phyloP scores from a whole-genome alignment of 1,140 invertebrate genomes.

The Saccostrea glomerata region DNA sequence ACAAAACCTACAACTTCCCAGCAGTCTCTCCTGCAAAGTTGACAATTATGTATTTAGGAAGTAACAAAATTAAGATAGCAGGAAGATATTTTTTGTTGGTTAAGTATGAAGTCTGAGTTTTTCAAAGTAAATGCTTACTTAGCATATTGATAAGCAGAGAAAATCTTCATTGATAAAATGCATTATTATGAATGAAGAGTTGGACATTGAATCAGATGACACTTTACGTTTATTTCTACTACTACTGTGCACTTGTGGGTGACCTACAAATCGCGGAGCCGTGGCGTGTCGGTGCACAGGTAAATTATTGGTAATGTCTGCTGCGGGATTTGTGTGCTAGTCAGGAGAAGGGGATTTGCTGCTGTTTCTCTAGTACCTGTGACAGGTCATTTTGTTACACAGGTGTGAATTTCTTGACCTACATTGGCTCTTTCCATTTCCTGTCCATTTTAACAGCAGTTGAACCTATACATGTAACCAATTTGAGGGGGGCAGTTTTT shows the following conservation, averaged over 20 bases:
- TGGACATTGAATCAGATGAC: background rate
- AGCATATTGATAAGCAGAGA: background rate
- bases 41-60: constrained; percentile 19
- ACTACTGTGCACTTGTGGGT: background rate
- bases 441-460: constrained; percentile 27
- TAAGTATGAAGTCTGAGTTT: background rate
- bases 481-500: constrained; percentile 12
- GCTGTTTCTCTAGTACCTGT: background rate
- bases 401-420: constrained; percentile 18
- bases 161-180: constrained; percentile 5
- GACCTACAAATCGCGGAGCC: background rate
- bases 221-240: background rate
- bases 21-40: background rate
- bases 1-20: constrained; percentile 26
- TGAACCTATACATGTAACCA: constrained; percentile 29
- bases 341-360: background rate
- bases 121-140: constrained; percentile 14
- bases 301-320: background rate
- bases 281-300: background rate
- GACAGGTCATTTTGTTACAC: constrained; percentile 31
- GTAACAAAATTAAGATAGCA: constrained; percentile 11
- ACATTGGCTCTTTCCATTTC: constrained; percentile 2
- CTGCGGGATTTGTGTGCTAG: background rate
- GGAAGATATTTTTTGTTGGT: background rate
- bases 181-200: constrained; percentile 3